Evolutionary conservation across 1,140 invertebrate species (phyloP), one percentile per base, ranked within the genome.

Genomic region (Mamestra configurata): DNA sequence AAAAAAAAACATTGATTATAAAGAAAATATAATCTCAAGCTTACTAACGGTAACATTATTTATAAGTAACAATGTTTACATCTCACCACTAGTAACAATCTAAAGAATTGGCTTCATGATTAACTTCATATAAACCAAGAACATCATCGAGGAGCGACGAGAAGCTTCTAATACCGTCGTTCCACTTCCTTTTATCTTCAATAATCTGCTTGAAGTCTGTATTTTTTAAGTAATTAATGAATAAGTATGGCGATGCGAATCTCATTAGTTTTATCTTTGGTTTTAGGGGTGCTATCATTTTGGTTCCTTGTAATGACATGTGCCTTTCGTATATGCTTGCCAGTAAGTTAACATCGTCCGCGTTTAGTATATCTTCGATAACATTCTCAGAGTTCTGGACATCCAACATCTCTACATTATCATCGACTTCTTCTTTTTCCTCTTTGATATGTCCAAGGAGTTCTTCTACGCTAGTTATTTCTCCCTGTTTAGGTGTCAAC

Each of bases 91-190:
- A 94, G 64, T 95, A 95, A 88, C 93, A 95, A 88, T 95, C 93
- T 82, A 93, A 83, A 18, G 87, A 79, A 61, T 95, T 95, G n/a
- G 90, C 82, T 55, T 93, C 91, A 37, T 88, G 85, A 49, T 88
- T 88, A 5, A 88, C 43, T 77, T 95, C 92, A 77, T 95, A 95
- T 64, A 94, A 84, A 5, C 93, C 92, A 22, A 95, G 81, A 20
- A 93, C 85, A 82, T 95, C 93, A 77, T 95, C 93, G 5, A 95
- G 61, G 8, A 95, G 79, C 0, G 93, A 95, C 0, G 90, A 90
- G 0, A 93, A 43, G 80, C 89, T 95, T 73, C 88, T 88, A 20
- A 95, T 95, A 4, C 93, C 93, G 20, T 92, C 88, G 22, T 88
- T 92, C 93, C 93, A 95, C 72, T 90, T 86, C 70, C 81, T 89